These are phyloP conservation scores for Thelaira solivaga DNA, from an alignment of 2,888 invertebrate species.

Conservation along the genomic window DNA sequence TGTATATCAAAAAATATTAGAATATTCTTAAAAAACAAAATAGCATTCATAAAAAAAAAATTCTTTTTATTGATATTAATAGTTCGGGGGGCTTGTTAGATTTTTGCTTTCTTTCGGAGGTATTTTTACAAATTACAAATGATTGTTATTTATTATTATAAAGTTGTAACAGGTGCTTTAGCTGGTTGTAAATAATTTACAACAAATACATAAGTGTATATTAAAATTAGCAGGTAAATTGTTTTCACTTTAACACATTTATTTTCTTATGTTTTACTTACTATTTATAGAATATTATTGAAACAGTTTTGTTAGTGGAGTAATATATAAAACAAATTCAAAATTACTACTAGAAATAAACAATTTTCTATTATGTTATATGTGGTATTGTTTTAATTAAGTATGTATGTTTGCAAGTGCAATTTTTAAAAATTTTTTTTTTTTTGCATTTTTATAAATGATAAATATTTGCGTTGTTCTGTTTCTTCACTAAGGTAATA, in stretches of 20 bases:
- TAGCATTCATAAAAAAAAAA: conserved; percentile 8
- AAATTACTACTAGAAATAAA: conserved; percentile 4
- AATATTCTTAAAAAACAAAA: conserved; percentile 7
- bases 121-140: conserved; percentile 57
- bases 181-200: background rate
- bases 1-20: conserved; percentile 43
- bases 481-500: background rate
- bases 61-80: conserved; percentile 15
- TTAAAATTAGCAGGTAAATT: background rate
- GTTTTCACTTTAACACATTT: background rate
- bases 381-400: conserved; percentile 7
- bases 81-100: conserved; percentile 20
- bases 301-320: background rate
- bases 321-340: conserved; percentile 3
- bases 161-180: conserved; percentile 11
- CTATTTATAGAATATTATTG: no score
- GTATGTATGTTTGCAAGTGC: conserved; percentile 48
- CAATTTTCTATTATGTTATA: no score
- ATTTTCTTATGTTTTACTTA: background rate
- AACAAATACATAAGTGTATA: background rate
- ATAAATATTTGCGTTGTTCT: conserved; percentile 57
- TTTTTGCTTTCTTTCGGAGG: conserved; percentile 52
- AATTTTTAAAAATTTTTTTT: conserved; percentile 6
- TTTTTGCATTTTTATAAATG: conserved; percentile 29
- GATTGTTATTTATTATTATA: conserved; percentile 42